These are phyloP conservation scores for Drosophila ironensis DNA, from an alignment of 1,140 invertebrate species.

Conservation along the genomic window DNA sequence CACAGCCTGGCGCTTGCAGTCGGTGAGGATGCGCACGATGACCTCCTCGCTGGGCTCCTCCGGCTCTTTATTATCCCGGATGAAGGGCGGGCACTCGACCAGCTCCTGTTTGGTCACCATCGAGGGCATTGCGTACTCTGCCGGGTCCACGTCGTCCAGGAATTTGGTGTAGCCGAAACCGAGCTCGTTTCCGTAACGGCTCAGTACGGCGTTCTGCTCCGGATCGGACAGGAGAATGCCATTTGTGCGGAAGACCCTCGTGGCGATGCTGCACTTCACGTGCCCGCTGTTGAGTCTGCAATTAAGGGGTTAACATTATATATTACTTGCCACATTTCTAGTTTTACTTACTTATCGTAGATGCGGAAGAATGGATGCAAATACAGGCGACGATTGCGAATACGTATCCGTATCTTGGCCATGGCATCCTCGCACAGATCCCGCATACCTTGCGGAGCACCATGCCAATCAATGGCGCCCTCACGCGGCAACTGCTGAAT, in stretches of 20 bases:
- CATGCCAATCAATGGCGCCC: conserved; percentile 83
- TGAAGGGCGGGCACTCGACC: conserved; percentile 52
- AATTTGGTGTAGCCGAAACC: conserved; percentile 88
- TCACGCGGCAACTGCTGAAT: conserved; percentile 82
- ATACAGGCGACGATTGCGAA: conserved; percentile 83
- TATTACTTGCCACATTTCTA: not conserved
- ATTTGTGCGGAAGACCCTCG: conserved; percentile 85
- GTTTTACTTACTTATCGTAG: conserved; percentile 85
- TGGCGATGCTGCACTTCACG: conserved; percentile 86
- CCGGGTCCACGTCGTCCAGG: conserved; percentile 83
- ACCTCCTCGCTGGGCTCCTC: conserved; percentile 82
- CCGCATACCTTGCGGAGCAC: conserved; percentile 65
- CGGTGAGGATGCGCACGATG: conserved; percentile 87
- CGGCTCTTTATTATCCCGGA: conserved; percentile 16
- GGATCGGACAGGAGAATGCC: conserved; percentile 85
- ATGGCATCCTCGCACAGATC: conserved; percentile 84
- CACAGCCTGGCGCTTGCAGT: conserved; percentile 87
- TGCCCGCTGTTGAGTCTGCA: conserved; percentile 86
- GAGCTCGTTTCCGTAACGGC: conserved; percentile 86
- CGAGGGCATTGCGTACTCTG: conserved; percentile 73
- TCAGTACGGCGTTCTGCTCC: conserved; percentile 86
- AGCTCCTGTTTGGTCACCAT: conserved; percentile 52
- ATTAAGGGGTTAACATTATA: conserved; percentile 1
- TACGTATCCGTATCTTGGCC: conserved; percentile 82
- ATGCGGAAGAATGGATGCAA: conserved; percentile 86